Evolutionary conservation across 2,888 invertebrate genomes (phyloP).

Genomic region (Himalopsyche anomala): DNA sequence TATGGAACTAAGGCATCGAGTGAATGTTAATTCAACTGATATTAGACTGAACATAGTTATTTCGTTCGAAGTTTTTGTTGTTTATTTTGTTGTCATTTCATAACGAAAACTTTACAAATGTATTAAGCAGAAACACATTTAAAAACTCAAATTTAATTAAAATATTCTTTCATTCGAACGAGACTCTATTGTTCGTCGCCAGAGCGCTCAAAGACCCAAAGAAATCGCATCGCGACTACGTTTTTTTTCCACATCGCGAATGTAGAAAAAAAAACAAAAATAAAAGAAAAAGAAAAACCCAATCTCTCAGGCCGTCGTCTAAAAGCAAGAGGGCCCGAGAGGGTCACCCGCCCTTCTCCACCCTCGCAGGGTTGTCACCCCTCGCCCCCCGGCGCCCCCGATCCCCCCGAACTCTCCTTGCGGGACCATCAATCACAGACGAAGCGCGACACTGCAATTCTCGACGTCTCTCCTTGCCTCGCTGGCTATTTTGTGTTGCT

Average conservation of each 20-base stretch:
- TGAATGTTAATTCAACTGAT: too few relatives aligned
- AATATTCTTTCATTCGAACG: slow-evolving; percentile 11
- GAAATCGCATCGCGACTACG: slow-evolving; percentile 31
- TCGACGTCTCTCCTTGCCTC: slow-evolving; percentile 64
- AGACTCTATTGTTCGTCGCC: slow-evolving; percentile 7
- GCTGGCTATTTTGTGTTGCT: slow-evolving; percentile 64
- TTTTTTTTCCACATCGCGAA: slow-evolving; percentile 13
- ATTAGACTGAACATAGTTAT: not conserved
- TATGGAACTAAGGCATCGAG: too few relatives aligned
- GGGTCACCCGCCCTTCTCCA: slow-evolving; percentile 64
- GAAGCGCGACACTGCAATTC: slow-evolving; percentile 63
- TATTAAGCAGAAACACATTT: not conserved
- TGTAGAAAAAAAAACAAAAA: not conserved
- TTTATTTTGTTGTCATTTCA: not conserved
- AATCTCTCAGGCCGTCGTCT: slow-evolving; percentile 34
- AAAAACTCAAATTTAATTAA: not conserved
- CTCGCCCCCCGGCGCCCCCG: slow-evolving; percentile 58
- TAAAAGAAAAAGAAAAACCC: slow-evolving; percentile 15
- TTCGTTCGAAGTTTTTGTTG: not conserved
- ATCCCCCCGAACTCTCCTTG: slow-evolving; percentile 20
- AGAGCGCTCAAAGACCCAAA: not conserved
- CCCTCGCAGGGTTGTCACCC: slow-evolving; percentile 63
- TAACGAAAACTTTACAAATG: not conserved
- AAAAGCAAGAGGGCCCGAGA: slow-evolving; percentile 6
- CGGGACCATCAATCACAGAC: slow-evolving; percentile 63